Percentiles rank a stretch among this genome's conserved stretches.
These are phyloP conservation scores for Hypselothyrea guttata DNA, from an alignment of 2,888 invertebrate genomes.

Conservation along the genomic window DNA sequence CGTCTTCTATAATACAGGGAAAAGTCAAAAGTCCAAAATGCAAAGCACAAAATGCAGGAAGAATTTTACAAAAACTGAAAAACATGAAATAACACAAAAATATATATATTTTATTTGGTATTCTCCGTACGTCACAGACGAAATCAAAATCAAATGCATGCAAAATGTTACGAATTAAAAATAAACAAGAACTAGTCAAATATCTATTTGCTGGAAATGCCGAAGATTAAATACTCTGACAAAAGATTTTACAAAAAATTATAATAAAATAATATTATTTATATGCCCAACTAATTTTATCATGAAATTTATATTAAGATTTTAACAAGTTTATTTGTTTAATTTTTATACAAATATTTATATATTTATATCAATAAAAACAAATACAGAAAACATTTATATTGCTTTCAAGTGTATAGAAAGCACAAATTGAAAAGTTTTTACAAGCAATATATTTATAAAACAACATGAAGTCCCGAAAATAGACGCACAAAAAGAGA, in stretches of 20 bases:
- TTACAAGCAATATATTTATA: conserved; percentile 43
- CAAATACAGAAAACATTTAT: conserved; percentile 3
- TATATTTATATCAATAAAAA: too few relatives aligned
- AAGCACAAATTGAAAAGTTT: conserved; percentile 16
- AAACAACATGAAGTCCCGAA: conserved; percentile 47
- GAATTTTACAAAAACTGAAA: not conserved
- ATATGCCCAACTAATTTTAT: too few relatives aligned
- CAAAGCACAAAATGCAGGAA: not conserved
- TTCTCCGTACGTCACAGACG: conserved; percentile 13
- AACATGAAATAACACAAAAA: conserved; percentile 30
- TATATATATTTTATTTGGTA: conserved; percentile 3
- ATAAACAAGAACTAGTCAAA: not conserved
- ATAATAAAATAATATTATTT: too few relatives aligned
- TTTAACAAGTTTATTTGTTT: too few relatives aligned
- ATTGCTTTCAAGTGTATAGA: conserved; percentile 25
- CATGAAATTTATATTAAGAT: too few relatives aligned
- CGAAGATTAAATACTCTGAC: not conserved
- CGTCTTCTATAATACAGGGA: too few relatives aligned
- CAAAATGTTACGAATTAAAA: conserved; percentile 37
- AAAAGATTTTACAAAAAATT: too few relatives aligned
- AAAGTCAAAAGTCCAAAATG: conserved; percentile 2
- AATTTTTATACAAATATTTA: too few relatives aligned
- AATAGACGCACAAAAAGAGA: conserved; percentile 42
- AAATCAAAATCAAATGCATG: conserved; percentile 18
- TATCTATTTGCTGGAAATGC: not conserved